Conservation (phyloP, 2,888 invertebrate species). For the Heteromurus nitidus region DNA sequence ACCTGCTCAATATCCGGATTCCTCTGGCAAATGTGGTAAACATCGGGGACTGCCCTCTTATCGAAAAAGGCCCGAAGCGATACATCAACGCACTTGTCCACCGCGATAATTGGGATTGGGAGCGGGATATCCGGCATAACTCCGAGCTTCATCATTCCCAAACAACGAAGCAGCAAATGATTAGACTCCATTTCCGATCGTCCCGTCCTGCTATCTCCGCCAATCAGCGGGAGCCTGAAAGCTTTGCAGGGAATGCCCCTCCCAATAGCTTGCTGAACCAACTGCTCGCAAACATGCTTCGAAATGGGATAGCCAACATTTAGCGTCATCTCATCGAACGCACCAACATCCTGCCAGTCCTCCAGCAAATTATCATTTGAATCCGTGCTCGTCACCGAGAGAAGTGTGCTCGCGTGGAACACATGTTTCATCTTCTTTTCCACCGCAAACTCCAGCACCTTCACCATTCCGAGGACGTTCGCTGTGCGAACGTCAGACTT, state of each 20-base stretch:
- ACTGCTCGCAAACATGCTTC: constrained; percentile 22
- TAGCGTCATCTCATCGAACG: not conserved
- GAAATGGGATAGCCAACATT: constrained; percentile 1
- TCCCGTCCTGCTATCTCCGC: constrained; percentile 19
- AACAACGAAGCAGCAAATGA: constrained; percentile 7
- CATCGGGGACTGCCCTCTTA: constrained; percentile 21
- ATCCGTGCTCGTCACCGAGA: not conserved
- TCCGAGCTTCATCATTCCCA: constrained; percentile 27
- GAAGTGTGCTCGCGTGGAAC: not conserved
- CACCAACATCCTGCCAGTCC: not conserved
- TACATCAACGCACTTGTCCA: constrained; percentile 27
- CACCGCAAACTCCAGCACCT: not conserved
- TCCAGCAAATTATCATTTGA: not conserved
- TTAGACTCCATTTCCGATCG: not conserved
- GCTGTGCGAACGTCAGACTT: not conserved
- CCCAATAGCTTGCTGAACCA: constrained; percentile 13
- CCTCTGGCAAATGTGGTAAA: constrained; percentile 34
- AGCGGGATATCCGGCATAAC: not conserved
- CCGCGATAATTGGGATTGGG: constrained; percentile 9
- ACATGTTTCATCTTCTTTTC: not conserved
- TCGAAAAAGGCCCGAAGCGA: constrained; percentile 25
- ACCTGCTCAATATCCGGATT: constrained; percentile 16
- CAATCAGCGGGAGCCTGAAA: constrained; percentile 36
- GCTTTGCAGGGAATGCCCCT: constrained; percentile 39
- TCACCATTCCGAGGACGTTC: not conserved